phyloP scores from a whole-genome alignment of 1,140 invertebrate genomes.

The Papilio xuthus region DNA sequence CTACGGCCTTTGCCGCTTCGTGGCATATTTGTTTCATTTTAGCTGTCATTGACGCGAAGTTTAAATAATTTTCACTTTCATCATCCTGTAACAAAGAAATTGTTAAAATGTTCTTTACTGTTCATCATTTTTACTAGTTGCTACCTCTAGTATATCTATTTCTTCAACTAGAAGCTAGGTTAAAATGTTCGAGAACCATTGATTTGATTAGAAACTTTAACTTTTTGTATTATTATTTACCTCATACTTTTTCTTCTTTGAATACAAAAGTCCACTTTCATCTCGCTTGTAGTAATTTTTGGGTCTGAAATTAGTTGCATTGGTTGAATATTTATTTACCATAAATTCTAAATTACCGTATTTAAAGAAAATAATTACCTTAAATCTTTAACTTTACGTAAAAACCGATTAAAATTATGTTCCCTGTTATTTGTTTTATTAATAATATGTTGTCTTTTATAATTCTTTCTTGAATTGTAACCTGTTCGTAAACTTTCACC shows the following conservation, averaged over 20 bases:
- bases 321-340: neutral
- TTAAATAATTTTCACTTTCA: conserved; percentile 41
- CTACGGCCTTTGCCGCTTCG: conserved; percentile 60
- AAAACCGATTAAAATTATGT: neutral
- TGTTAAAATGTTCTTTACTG: neutral
- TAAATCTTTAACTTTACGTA: conserved; percentile 4
- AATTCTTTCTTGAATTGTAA: conserved; percentile 7
- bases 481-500: conserved; percentile 30
- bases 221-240: neutral
- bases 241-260: conserved; percentile 24
- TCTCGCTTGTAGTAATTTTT: conserved; percentile 17
- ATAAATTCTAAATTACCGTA: neutral
- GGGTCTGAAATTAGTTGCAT: neutral
- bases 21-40: conserved; percentile 68
- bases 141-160: neutral
- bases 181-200: neutral
- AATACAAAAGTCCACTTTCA: conserved; percentile 3
- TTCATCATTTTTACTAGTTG: neutral
- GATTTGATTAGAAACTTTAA: neutral
- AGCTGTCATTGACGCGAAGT: conserved; percentile 54
- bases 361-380: neutral
- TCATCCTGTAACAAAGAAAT: conserved; percentile 41
- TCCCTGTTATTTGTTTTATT: neutral
- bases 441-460: neutral
- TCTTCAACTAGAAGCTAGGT: neutral